Evolutionary conservation across 2,888 invertebrate species (phyloP), one percentile per base, ranked within the genome.

Genomic region (Dyspetes luteomarginatus): DNA sequence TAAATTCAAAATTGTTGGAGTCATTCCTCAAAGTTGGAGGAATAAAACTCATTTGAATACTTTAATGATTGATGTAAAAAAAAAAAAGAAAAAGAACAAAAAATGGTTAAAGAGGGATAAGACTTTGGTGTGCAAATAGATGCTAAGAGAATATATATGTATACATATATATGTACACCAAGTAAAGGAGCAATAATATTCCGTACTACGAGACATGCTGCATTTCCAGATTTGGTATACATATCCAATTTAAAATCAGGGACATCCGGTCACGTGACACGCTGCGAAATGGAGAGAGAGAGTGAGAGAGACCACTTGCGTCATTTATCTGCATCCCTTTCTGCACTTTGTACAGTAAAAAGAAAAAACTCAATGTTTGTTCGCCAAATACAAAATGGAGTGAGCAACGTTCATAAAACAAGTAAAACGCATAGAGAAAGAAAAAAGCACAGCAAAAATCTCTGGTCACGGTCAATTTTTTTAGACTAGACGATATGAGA

Each of bases 301-400:
- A 24, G 15, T 41, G 55, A 55, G 30, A 55, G 24, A 55, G 43
- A 30, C 26, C 28, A n/a, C 17, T 19, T 48, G 50, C 28, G 64
- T 69, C 41, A 67, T 56, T 62, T 68, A 17, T 72, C 36, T 64
- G 64, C 22, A 36, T 12, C 36, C 36, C 12, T 12, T 36, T 36
- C 41, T 60, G 72, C 78, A 67, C 65, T 78, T 69, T 67, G 72
- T 72, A 78, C 60, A 72, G 65, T 72, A 72, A 58, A 71, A 4
- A 72, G 52, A 71, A 4, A n/a, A 55, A 15, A 60, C 48, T 68
- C 43, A 17, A 76, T 68, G 50, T 60, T 76, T 62, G 36, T 67
- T 52, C 50, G 50, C 30, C 15, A 22, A 15, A 22, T 43, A 26
- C 43, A 55, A 50, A n/a, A 58, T n/a, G 36, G 22, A 55, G n/a